Conservation (phyloP, 1,140 invertebrate genomes). For the Manduca sexta region DNA sequence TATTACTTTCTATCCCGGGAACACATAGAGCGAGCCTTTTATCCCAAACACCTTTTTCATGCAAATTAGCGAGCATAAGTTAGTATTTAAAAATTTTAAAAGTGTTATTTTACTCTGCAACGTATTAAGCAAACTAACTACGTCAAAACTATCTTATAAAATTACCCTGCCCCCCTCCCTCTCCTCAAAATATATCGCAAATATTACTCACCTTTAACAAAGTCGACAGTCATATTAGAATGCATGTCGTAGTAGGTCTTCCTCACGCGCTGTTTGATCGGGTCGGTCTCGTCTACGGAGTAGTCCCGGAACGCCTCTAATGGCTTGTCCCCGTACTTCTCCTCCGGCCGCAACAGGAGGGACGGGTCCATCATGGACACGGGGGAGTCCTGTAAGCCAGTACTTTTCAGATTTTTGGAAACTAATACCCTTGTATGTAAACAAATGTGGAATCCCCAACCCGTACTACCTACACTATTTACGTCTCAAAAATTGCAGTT, state of each 20-base stretch:
- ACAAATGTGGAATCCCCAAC: no score
- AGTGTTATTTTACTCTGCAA: background rate
- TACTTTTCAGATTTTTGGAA: no score
- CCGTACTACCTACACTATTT: no score
- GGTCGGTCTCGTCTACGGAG: slow-evolving; percentile 80
- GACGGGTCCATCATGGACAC: slow-evolving; percentile 78
- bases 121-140: background rate
- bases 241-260: slow-evolving; percentile 91
- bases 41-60: no score
- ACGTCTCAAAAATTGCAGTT: no score
- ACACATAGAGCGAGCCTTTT: no score
- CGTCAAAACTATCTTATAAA: background rate
- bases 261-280: slow-evolving; percentile 84
- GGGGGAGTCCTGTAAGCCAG: no score
- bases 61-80: background rate
- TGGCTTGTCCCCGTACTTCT: slow-evolving; percentile 77
- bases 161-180: no score
- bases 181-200: background rate
- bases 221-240: slow-evolving; percentile 88
- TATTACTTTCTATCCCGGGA: no score
- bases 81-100: background rate
- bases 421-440: no score
- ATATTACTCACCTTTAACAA: slow-evolving; percentile 77
- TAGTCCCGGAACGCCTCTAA: slow-evolving; percentile 83
- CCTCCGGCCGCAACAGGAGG: slow-evolving; percentile 81